Percentiles rank a stretch among this genome's conserved stretches.
These are phyloP conservation scores for Nowickia ferox DNA, from an alignment of 2,888 invertebrate species.

Conservation along the genomic window DNA sequence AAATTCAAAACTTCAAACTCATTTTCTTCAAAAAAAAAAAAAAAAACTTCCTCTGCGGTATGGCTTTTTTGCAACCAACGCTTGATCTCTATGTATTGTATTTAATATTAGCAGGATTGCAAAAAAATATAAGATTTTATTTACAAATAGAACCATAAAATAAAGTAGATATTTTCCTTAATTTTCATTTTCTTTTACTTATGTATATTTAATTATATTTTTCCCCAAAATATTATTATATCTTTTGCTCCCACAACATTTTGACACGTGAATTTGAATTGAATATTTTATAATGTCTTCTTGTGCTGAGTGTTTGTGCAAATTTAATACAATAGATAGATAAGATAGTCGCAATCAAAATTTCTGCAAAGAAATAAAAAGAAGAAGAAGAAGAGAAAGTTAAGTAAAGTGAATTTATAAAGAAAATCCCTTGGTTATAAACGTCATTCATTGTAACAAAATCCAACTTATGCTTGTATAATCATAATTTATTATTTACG, in stretches of 20 bases:
- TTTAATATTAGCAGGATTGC: too few relatives aligned
- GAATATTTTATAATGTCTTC: constrained; percentile 28
- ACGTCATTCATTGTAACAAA: constrained; percentile 50
- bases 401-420: constrained; percentile 33
- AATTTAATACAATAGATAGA: neutral
- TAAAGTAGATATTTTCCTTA: too few relatives aligned
- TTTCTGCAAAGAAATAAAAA: constrained; percentile 13
- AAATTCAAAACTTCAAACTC: too few relatives aligned
- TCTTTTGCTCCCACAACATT: constrained; percentile 23
- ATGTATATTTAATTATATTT: neutral
- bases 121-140: neutral
- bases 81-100: too few relatives aligned
- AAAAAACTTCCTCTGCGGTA: too few relatives aligned
- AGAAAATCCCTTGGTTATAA: constrained; percentile 51
- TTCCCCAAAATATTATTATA: constrained; percentile 2
- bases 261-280: constrained; percentile 64
- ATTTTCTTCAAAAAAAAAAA: too few relatives aligned
- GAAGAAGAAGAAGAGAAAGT: neutral
- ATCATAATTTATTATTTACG: constrained; percentile 65
- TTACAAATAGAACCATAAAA: too few relatives aligned
- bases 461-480: constrained; percentile 52
- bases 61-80: too few relatives aligned
- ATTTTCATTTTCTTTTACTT: neutral
- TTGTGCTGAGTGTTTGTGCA: neutral
- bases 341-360: constrained; percentile 36